Conservation (phyloP, 2,888 invertebrate genomes). For the Heliconius erato region DNA sequence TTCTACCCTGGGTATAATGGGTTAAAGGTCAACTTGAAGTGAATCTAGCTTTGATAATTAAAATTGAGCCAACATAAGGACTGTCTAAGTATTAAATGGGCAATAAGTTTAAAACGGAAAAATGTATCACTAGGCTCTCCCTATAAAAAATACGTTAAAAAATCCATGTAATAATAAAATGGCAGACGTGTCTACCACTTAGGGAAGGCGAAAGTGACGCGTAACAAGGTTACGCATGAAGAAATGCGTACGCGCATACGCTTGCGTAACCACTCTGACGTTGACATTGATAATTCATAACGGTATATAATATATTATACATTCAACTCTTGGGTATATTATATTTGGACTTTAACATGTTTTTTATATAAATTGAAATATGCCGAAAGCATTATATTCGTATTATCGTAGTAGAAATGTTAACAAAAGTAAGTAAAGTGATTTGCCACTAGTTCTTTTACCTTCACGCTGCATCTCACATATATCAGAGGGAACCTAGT, state of each 20-base stretch:
- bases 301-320: not conserved
- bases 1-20: not conserved
- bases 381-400: too few relatives aligned
- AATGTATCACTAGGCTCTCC: not conserved
- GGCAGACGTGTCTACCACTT: conserved; percentile 23
- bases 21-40: not conserved
- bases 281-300: conserved; percentile 61
- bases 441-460: too few relatives aligned
- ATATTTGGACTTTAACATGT: not conserved
- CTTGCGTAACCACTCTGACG: conserved; percentile 63
- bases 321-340: not conserved
- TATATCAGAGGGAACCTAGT: not conserved
- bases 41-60: too few relatives aligned
- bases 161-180: not conserved
- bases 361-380: too few relatives aligned
- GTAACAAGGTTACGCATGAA: conserved; percentile 58
- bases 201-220: conserved; percentile 60
- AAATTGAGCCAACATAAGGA: not conserved
- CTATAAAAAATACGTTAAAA: too few relatives aligned
- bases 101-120: not conserved
- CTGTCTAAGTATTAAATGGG: not conserved
- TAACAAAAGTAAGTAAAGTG: too few relatives aligned
- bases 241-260: conserved; percentile 61
- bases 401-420: too few relatives aligned
- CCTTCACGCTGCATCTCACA: too few relatives aligned